A percentile compares a stretch with the other conserved stretches of the same genome.
Conservation (phyloP, 2,888 invertebrate species). For the Ferrisia virgata region DNA sequence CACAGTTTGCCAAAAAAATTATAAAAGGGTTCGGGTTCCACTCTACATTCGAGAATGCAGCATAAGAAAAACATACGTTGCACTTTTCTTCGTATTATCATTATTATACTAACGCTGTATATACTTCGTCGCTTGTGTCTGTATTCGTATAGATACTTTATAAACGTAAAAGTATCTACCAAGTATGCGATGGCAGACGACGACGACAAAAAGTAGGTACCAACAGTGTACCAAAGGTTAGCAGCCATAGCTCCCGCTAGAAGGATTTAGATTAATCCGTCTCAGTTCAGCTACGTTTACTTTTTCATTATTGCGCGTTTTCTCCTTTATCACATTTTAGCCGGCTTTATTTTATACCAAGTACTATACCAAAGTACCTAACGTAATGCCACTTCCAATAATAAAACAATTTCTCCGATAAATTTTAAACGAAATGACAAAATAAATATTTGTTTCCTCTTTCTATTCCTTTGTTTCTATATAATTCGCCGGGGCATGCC, state of each 20-base stretch:
- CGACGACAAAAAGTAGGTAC: background rate
- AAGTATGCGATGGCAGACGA: background rate
- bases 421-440: background rate
- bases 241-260: background rate
- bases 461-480: background rate
- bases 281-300: background rate
- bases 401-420: conserved; percentile 11
- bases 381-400: conserved; percentile 13
- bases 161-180: too few species aligned
- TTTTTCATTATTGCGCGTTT: background rate
- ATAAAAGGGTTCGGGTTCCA: background rate
- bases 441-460: background rate
- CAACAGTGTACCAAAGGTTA: background rate
- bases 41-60: background rate
- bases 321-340: conserved; percentile 1
- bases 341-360: background rate
- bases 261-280: background rate
- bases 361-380: background rate
- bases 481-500: too few species aligned
- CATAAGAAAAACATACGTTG: background rate
- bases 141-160: too few species aligned
- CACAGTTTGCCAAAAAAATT: background rate
- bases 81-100: background rate
- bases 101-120: background rate
- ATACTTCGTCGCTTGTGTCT: background rate